Evolutionary conservation across 1,140 invertebrate genomes (phyloP).

Genomic region (Andricus grossulariae): DNA sequence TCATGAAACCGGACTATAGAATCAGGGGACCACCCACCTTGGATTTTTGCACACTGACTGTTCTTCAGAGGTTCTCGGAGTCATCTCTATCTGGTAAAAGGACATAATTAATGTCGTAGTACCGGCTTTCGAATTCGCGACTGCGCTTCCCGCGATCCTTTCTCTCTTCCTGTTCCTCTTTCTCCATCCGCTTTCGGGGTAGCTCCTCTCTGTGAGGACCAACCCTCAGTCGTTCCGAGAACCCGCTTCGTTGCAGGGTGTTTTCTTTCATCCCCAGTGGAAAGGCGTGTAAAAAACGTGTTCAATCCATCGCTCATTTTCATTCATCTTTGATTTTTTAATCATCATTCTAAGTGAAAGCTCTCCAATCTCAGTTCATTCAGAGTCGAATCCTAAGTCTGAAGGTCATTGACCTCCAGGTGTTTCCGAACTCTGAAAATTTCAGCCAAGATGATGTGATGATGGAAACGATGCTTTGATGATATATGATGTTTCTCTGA

Average conservation of each 20-base stretch:
- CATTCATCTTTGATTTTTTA: no score
- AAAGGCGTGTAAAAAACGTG: conserved; percentile 31
- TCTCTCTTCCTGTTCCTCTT: conserved; percentile 34
- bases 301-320: background rate
- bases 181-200: conserved; percentile 50
- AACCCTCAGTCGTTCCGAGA: conserved; percentile 67
- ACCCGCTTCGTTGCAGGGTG: conserved; percentile 65
- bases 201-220: conserved; percentile 58
- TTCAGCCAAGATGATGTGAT: background rate
- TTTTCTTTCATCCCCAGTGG: conserved; percentile 47
- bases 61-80: background rate
- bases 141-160: conserved; percentile 54
- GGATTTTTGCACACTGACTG: background rate
- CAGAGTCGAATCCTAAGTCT: background rate
- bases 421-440: background rate
- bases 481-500: no score
- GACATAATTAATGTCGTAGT: conserved; percentile 61
- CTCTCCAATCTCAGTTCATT: background rate
- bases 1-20: background rate
- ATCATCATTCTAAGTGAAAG: background rate
- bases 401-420: background rate
- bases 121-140: conserved; percentile 56
- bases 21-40: background rate
- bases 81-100: conserved; percentile 38
- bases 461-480: no score